A percentile compares a stretch with the other conserved stretches of the same genome.
These are phyloP conservation scores for Embidobia sp. DNA, from an alignment of 2,888 invertebrate species.

Conservation along the genomic window DNA sequence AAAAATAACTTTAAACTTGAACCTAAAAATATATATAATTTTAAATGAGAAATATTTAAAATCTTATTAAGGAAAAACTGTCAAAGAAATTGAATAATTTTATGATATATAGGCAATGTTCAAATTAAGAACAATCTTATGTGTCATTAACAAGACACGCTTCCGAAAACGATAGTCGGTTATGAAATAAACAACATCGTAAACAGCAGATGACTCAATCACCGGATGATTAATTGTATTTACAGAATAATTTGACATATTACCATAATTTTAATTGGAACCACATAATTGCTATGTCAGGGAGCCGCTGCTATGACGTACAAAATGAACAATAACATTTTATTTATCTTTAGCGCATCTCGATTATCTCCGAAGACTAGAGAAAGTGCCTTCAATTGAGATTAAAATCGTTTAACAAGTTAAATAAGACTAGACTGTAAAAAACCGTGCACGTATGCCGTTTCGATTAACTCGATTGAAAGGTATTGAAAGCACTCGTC, in stretches of 20 bases:
- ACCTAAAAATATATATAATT: too few species aligned
- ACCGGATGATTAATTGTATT: background rate
- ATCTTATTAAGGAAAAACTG: too few species aligned
- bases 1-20: too few species aligned
- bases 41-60: too few species aligned
- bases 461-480: background rate
- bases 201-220: background rate
- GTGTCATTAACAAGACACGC: too few species aligned
- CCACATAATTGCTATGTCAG: slow-evolving; percentile 3
- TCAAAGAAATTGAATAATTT: too few species aligned
- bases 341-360: background rate
- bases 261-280: slow-evolving; percentile 9
- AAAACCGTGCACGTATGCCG: background rate
- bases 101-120: too few species aligned
- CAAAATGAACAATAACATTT: background rate
- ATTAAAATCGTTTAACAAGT: background rate
- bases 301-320: background rate
- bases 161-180: too few species aligned
- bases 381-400: background rate
- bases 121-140: too few species aligned
- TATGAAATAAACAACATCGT: too few species aligned
- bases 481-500: background rate
- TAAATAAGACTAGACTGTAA: background rate
- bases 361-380: background rate
- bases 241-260: slow-evolving; percentile 10